Conservation (phyloP, 1,140 invertebrate species). For the Cecropterus lyciades region DNA sequence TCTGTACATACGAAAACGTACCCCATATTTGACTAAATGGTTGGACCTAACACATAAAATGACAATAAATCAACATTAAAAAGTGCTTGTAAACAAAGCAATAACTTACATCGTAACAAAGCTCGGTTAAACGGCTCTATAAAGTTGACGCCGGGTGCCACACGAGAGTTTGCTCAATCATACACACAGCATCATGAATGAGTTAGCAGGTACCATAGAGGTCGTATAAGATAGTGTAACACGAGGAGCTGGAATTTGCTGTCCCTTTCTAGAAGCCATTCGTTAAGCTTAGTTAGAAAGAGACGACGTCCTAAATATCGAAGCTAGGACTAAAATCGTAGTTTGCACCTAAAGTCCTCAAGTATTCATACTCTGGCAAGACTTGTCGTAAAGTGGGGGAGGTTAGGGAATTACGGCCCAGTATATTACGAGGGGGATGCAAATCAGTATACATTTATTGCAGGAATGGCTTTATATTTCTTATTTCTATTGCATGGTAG, state of each 20-base stretch:
- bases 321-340: neutral
- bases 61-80: no score
- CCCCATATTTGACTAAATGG: no score
- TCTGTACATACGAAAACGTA: no score
- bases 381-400: conserved; percentile 18
- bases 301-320: neutral
- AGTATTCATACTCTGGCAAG: conserved; percentile 7
- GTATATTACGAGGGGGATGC: conserved; percentile 30
- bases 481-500: conserved; percentile 21
- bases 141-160: no score
- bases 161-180: neutral
- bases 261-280: neutral
- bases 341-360: neutral
- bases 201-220: neutral
- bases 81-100: no score
- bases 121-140: no score
- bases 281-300: neutral
- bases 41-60: no score
- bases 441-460: conserved; percentile 36
- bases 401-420: conserved; percentile 20
- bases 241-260: neutral
- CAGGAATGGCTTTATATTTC: conserved; percentile 16
- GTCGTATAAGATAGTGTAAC: neutral
- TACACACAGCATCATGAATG: neutral
- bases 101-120: no score